Base-by-base conservation (phyloP, 2,888 invertebrate species). In the Tetropium fuscum region DNA sequence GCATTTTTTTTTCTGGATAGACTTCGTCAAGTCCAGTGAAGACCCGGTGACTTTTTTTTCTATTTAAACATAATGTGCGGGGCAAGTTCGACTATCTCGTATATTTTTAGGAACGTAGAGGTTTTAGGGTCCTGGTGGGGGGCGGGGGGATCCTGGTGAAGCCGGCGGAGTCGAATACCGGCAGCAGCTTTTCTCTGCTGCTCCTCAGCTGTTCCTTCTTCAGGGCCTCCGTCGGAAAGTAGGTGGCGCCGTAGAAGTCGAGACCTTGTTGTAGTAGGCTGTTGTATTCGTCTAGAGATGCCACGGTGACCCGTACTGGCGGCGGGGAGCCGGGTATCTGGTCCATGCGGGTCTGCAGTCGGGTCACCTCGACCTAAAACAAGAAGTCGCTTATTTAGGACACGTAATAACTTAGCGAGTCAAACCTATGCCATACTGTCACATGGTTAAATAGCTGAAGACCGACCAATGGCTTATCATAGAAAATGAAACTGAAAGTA, bases 181-280 rank as follows among this genome's bases (percentile, higher is more conserved):
- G 93, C 69, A 92, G 65, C 45, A 79, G 57, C 7, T 74, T 71
- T 57, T 83, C 79, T 80, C 84, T 80, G 72, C 86, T 76, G 84
- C 86, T 77, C 58, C 88, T 85, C 20, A 90, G 87, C 64, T 87
- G 86, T 32, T 89, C 90, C 66, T 81, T 81, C 66, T 80, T 81
- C 38, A 81, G 64, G 64, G 91, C 86, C 79, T 93, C 93, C 2
- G 93, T 92, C 44, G 93, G 93, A 82, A 94, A 94, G 84, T 90
- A 93, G 16, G 94, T 94, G 38, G 94, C 93, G 13, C 93, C 93
- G 78, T 93, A 94, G 83, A 94, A 94, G 82, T 94, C 93, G 58
- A 94, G 84, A 0, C 94, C 94, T 74, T 92, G 92, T 81, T 93
- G 93, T 56, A 94, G 84, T 53, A 94, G 83, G 72, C 88, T 88